phyloP scores from a whole-genome alignment of 2,888 invertebrate species.

The Apamea sordens region DNA sequence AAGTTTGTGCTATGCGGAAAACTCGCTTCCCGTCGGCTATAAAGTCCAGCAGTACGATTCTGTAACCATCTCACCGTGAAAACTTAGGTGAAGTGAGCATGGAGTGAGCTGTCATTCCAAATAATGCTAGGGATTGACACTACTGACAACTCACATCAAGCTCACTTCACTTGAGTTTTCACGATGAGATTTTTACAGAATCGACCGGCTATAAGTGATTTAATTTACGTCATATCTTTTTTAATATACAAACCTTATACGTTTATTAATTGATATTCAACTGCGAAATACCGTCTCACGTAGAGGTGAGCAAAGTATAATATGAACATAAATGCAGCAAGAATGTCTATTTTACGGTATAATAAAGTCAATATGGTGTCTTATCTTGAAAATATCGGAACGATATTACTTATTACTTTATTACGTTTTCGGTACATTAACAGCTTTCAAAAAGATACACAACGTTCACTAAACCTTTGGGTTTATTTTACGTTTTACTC shows the following conservation, averaged over 20 bases:
- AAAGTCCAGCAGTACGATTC: too few species aligned
- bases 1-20: slow-evolving; percentile 2
- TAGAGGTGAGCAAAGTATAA: background rate
- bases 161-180: too few species aligned
- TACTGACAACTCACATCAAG: too few species aligned
- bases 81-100: too few species aligned
- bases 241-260: background rate
- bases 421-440: background rate
- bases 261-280: background rate
- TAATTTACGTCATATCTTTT: background rate
- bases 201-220: too few species aligned
- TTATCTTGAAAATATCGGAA: background rate
- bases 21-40: background rate
- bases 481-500: slow-evolving; percentile 17
- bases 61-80: too few species aligned
- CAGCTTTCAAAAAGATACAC: background rate
- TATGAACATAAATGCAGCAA: background rate
- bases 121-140: too few species aligned
- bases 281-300: background rate
- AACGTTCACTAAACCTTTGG: background rate
- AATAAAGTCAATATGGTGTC: background rate
- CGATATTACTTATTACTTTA: background rate
- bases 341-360: background rate
- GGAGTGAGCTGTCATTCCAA: too few species aligned
- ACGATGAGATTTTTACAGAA: too few species aligned